Evolutionary conservation across 2,113 vertebrate species (phyloP), one percentile per base, ranked within the genome.

Genomic region (Thamnaconus septentrionalis): DNA sequence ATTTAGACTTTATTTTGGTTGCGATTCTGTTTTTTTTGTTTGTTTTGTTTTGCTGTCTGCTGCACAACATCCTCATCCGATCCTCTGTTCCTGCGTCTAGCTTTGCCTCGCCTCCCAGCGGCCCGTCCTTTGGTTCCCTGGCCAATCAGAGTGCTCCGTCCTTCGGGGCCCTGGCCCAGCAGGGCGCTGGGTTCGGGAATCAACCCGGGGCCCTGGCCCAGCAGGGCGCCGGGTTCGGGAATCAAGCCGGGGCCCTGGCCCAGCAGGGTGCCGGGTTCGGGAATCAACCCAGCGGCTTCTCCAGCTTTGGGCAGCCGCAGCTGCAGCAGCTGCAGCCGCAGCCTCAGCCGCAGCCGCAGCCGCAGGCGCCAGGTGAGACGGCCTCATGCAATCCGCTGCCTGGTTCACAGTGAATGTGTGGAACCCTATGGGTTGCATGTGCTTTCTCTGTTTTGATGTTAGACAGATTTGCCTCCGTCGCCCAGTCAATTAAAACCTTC

Each of bases 141-240:
- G 95, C 96, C 9, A 91, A 70, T 81, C 96, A 96, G 62, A 94
- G 79, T 4, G 61, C 94, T 0, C 94, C 95, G 0, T 92, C 95
- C 0, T 98, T 98, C 3, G 95, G 97, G 4, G 88, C 77, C 0
- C 73, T 98, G 58, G 93, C 94, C 7, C 95, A 96, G 7, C 96
- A 96, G 83, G 73, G 82, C 0, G 5, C 93, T 0, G 91, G 88
- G 1, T 98, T 98, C 0, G 94, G 94, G 52, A 69, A 78, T 31
- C 18, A 31, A 31, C 18, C 18, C 2, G 18, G 18, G 18, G 18
- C 18, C 18, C 18, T 1, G 4, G 95, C 96, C 9, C 91, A 70
- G 80, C 96, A 96, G 62, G 94, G 79, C 4, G 60, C 94, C 0
- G 94, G 95, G 0, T 92, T 95, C 0, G 18, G 18, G 18, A 31